phyloP scores from a whole-genome alignment of 2,113 vertebrate genomes.

The Myotis lucifugus region DNA sequence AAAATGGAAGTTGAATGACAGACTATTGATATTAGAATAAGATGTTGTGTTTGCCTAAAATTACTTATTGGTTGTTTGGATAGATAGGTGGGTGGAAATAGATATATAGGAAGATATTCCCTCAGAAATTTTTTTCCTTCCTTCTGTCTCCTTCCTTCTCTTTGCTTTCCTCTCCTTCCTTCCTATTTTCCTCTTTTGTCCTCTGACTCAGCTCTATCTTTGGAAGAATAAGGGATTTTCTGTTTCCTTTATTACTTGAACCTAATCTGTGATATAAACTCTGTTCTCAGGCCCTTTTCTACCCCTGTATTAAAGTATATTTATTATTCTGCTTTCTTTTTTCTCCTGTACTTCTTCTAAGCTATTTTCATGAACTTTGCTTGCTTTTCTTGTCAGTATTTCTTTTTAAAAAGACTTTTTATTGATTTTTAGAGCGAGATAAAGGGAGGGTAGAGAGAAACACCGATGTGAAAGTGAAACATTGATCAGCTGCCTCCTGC shows the following conservation, averaged over 20 bases:
- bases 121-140: background rate
- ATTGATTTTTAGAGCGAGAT: background rate
- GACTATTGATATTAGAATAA: slow-evolving; percentile 18
- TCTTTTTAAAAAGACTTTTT: background rate
- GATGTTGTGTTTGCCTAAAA: slow-evolving; percentile 34
- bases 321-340: slow-evolving; percentile 32
- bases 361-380: background rate
- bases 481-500: background rate
- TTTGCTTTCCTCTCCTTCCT: background rate
- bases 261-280: background rate
- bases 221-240: slow-evolving; percentile 42
- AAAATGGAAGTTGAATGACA: slow-evolving; percentile 23
- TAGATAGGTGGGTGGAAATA: slow-evolving; percentile 13
- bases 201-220: background rate
- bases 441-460: background rate
- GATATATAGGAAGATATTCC: background rate
- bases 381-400: background rate
- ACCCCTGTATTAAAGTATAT: background rate
- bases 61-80: background rate
- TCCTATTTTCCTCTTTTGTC: background rate
- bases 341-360: background rate
- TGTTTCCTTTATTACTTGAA: slow-evolving; percentile 28
- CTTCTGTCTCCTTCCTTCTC: background rate
- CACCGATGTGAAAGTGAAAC: background rate
- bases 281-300: background rate